These are phyloP conservation scores for Pristiophorus japonicus DNA, from an alignment of 2,113 vertebrate genomes.

Conservation along the genomic window DNA sequence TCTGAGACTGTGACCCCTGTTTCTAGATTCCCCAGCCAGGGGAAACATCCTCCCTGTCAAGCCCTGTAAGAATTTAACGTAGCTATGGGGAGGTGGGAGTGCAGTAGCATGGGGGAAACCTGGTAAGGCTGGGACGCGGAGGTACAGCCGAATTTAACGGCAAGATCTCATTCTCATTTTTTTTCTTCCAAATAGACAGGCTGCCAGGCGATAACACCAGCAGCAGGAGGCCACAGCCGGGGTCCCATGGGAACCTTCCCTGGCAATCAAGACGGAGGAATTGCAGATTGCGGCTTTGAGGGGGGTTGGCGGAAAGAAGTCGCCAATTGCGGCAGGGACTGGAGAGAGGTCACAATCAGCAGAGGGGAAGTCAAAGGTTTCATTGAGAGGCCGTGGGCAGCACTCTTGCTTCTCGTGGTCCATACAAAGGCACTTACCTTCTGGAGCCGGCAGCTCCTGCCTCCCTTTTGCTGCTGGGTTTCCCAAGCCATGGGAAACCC, in stretches of 20 bases:
- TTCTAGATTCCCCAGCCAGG: too few relatives aligned
- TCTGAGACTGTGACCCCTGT: too few relatives aligned
- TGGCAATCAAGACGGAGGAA: not conserved
- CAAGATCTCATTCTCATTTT: not conserved
- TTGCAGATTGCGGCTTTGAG: not conserved
- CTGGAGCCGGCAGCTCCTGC: not conserved
- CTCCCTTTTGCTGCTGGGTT: not conserved
- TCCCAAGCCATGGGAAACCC: not conserved
- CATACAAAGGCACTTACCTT: not conserved
- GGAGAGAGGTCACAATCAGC: not conserved
- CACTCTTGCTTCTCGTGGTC: not conserved
- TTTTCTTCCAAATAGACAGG: not conserved
- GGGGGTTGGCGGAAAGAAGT: too few relatives aligned
- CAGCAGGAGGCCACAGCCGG: not conserved
- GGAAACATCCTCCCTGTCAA: too few relatives aligned
- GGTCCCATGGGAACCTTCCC: not conserved
- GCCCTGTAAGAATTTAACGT: too few relatives aligned
- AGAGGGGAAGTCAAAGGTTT: not conserved
- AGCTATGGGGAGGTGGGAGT: not conserved
- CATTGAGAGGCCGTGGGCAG: not conserved
- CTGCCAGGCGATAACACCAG: not conserved
- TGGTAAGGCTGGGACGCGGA: not conserved
- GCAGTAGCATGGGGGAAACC: not conserved
- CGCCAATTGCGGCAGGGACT: not conserved
- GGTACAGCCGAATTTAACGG: not conserved